Conservation (phyloP, 2,888 invertebrate species). For the Watsonalla binaria region DNA sequence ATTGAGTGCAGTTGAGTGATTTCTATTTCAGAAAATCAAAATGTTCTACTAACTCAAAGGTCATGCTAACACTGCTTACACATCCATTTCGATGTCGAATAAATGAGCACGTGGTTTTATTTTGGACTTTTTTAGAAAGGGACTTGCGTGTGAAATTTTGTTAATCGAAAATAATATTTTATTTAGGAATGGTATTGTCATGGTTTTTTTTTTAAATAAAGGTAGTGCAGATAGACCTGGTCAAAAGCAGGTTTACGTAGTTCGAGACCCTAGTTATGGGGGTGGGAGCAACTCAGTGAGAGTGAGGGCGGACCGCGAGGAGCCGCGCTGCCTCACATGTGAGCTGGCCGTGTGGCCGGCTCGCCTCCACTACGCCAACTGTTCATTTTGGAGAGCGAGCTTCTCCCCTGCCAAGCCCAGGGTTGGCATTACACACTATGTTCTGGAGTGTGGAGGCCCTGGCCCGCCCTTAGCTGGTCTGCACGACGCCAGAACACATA, state of each 20-base stretch:
- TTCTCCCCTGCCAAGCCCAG: conserved; percentile 78
- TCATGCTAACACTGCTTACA: conserved; percentile 28
- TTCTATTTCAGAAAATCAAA: conserved; percentile 27
- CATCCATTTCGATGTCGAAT: conserved; percentile 9
- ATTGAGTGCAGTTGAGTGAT: conserved; percentile 63
- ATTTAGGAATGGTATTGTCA: conserved; percentile 1
- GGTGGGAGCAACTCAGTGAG: conserved; percentile 70
- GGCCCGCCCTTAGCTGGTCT: conserved; percentile 91
- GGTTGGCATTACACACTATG: conserved; percentile 81
- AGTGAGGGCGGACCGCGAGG: conserved; percentile 78
- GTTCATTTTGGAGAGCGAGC: conserved; percentile 90
- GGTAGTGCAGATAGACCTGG: conserved; percentile 92
- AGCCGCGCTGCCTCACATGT: conserved; percentile 93
- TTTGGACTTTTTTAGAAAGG: conserved; percentile 16
- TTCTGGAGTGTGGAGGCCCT: conserved; percentile 94
- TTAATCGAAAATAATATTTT: conserved; percentile 2
- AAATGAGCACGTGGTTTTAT: conserved; percentile 21
- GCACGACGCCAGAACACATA: conserved; percentile 86
- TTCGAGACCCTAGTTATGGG: conserved; percentile 86
- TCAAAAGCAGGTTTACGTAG: conserved; percentile 92
- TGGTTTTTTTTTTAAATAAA: conserved; percentile 36
- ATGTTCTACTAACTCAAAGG: conserved; percentile 34
- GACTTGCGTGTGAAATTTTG: conserved; percentile 9
- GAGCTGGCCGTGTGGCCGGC: conserved; percentile 89
- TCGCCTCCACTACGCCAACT: conserved; percentile 89